phyloP scores from a whole-genome alignment of 2,113 vertebrate genomes.

The Pipra filicauda region DNA sequence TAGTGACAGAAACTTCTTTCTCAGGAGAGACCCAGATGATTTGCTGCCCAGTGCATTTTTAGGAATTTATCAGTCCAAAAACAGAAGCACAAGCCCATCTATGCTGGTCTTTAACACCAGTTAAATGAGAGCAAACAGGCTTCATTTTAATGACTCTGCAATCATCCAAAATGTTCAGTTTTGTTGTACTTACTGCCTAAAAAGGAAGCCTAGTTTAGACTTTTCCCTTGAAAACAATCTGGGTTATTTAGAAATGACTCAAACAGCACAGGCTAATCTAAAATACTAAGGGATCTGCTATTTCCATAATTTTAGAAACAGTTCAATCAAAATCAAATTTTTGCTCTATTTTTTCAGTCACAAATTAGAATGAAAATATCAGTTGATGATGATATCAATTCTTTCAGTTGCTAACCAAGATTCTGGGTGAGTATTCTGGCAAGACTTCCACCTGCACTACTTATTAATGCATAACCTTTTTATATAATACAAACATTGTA shows the following conservation, averaged over 20 bases:
- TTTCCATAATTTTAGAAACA: not conserved
- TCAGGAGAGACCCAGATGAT: not conserved
- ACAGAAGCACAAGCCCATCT: not conserved
- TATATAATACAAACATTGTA: not conserved
- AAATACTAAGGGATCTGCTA: not conserved
- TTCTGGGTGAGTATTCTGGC: not conserved
- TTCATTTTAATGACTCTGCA: not conserved
- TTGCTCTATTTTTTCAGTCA: not conserved
- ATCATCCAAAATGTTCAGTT: not conserved
- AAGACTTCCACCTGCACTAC: not conserved
- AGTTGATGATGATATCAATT: not conserved
- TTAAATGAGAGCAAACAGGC: not conserved
- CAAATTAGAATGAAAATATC: not conserved
- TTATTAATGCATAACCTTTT: not conserved
- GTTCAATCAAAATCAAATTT: not conserved
- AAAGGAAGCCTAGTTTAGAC: not conserved
- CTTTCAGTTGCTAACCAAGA: not conserved
- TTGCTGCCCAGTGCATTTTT: not conserved
- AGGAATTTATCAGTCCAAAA: not conserved
- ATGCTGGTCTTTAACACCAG: not conserved
- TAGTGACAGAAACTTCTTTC: not conserved
- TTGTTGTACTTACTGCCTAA: not conserved
- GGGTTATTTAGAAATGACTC: not conserved
- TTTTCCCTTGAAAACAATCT: not conserved
- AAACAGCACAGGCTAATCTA: not conserved